Conservation (phyloP, 2,888 invertebrate genomes). For the Amiota mariae region DNA sequence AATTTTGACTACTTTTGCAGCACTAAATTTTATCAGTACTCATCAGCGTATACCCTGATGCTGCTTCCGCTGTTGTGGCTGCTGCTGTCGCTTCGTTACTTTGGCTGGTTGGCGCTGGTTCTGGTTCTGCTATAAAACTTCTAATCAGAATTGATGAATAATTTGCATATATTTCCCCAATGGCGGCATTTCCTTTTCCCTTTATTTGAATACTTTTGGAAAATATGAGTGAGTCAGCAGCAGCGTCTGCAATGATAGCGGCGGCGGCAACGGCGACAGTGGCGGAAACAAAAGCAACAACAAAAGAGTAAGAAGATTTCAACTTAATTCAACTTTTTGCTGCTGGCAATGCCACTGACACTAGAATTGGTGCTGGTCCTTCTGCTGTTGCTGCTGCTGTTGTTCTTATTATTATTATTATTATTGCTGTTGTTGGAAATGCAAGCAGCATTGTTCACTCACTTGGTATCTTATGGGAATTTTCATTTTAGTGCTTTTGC, state of each 20-base stretch:
- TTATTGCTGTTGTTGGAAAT: background rate
- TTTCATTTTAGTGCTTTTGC: constrained; percentile 30
- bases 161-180: constrained; percentile 70
- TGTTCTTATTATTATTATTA: background rate
- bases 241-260: constrained; percentile 6
- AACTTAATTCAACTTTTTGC: background rate
- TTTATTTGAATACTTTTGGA: constrained; percentile 57
- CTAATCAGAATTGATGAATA: constrained; percentile 73
- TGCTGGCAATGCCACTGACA: background rate
- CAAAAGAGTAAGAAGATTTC: background rate
- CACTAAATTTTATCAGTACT: constrained; percentile 16
- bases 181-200: constrained; percentile 61
- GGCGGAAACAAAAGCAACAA: background rate
- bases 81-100: background rate
- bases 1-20: constrained; percentile 35
- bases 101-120: background rate
- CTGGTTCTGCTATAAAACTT: constrained; percentile 50
- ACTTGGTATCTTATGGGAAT: constrained; percentile 16
- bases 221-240: background rate
- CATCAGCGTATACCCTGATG: background rate
- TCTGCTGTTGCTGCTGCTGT: background rate
- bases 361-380: background rate
- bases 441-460: constrained; percentile 10
- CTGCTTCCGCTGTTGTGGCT: constrained; percentile 41
- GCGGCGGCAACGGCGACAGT: background rate